Evolutionary conservation across 2,888 invertebrate species (phyloP), one percentile per base, ranked within the genome.

Genomic region (Lycaena phlaeas): DNA sequence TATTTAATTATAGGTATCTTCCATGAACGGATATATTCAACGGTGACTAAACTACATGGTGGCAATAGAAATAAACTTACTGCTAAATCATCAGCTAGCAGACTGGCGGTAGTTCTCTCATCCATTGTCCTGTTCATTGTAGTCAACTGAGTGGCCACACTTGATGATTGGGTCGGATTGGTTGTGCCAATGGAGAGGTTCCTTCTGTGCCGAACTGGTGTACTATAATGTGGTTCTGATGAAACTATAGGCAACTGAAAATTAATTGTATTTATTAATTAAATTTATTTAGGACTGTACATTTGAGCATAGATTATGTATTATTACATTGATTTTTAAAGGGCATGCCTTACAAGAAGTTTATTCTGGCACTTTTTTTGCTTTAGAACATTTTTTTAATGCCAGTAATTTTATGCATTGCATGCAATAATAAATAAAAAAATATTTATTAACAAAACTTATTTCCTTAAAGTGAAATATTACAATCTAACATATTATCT

Each of bases 11-110:
- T n/a, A n/a, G n/a, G n/a, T n/a, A n/a, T n/a, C n/a, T n/a, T n/a
- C n/a, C n/a, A n/a, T n/a, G n/a, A n/a, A n/a, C n/a, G n/a, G n/a
- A n/a, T n/a, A n/a, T n/a, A n/a, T n/a, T n/a, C n/a, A n/a, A n/a
- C n/a, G n/a, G n/a, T n/a, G n/a, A n/a, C n/a, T n/a, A n/a, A n/a
- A n/a, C n/a, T n/a, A n/a, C n/a, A n/a, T n/a, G n/a, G n/a, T n/a
- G n/a, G n/a, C n/a, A n/a, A n/a, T n/a, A n/a, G n/a, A n/a, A n/a
- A 36, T 36, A 14, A 7, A 15, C 74, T 72, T 54, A 86, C 86
- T 45, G 86, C 85, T 44, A 89, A 73, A 61, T 89, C 89, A 52
- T 89, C 89, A 42, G 87, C 87, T 41, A 89, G 66, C 34, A 89
- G 63, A 39, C 85, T 87, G 30, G 85, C 82, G 1, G 87, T 75